phyloP scores from a whole-genome alignment of 2,888 invertebrate genomes.

The Coremacera marginata region DNA sequence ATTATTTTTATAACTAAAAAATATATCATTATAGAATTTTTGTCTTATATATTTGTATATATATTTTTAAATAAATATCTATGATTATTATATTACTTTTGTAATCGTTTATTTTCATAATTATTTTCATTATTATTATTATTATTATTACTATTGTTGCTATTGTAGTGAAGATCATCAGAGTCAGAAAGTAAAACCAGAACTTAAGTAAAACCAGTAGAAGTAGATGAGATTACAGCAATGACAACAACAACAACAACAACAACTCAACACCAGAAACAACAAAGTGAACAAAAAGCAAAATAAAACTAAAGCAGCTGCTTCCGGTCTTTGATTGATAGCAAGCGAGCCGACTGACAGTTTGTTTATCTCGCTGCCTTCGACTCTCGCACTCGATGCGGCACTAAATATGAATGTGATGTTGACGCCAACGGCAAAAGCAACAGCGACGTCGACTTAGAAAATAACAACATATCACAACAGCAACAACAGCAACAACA shows the following conservation, averaged over 20 bases:
- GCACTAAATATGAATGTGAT: neutral
- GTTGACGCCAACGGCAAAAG: neutral
- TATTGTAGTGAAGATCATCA: neutral
- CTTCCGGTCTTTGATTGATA: constrained; percentile 70
- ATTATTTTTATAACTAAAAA: no score
- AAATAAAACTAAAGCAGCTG: constrained; percentile 70
- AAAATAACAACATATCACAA: neutral
- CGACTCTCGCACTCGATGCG: neutral
- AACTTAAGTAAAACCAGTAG: constrained; percentile 14
- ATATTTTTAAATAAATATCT: no score
- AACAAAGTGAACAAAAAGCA: constrained; percentile 29
- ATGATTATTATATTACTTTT: no score
- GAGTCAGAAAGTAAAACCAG: neutral
- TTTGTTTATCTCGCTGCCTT: constrained; percentile 24
- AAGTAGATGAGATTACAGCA: constrained; percentile 38
- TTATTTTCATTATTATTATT: no score
- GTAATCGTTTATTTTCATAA: no score
- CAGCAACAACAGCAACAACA: neutral
- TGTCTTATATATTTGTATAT: no score
- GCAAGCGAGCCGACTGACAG: constrained; percentile 63
- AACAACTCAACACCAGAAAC: constrained; percentile 42
- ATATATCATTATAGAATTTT: no score
- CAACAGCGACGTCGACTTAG: neutral
- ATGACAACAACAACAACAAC: constrained; percentile 31
- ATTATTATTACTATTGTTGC: no score